A percentile compares a stretch with the other conserved stretches of the same genome.
These are phyloP conservation scores for Oedothorax gibbosus DNA, from an alignment of 1,140 invertebrate species.

Conservation along the genomic window DNA sequence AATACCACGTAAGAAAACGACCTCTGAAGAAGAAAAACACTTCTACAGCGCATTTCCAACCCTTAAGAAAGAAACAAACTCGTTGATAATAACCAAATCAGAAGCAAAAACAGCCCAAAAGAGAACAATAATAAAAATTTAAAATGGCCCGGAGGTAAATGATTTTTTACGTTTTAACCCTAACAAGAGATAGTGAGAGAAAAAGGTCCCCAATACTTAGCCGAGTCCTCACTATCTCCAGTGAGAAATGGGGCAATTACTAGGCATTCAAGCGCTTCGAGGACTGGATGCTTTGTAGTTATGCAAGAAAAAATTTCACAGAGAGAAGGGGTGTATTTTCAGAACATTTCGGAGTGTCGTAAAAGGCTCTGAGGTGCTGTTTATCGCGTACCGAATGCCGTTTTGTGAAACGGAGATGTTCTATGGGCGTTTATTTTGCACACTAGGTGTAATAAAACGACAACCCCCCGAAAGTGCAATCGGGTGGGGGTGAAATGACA, in stretches of 20 bases:
- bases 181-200: slow-evolving; percentile 2
- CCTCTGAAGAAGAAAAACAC: too few species aligned
- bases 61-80: too few species aligned
- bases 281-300: slow-evolving; percentile 10
- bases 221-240: slow-evolving; percentile 3
- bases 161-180: slow-evolving; percentile 1
- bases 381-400: slow-evolving; percentile 14
- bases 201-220: not conserved
- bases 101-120: not conserved
- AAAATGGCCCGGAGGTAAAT: not conserved
- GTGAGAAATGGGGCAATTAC: slow-evolving; percentile 41
- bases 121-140: not conserved
- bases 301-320: slow-evolving; percentile 8
- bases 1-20: too few species aligned
- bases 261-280: slow-evolving; percentile 1
- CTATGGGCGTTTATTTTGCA: not conserved
- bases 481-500: too few species aligned
- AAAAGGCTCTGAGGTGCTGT: slow-evolving; percentile 16
- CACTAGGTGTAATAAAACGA: not conserved
- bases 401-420: not conserved
- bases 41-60: too few species aligned
- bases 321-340: slow-evolving; percentile 13
- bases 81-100: not conserved
- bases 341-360: slow-evolving; percentile 13
- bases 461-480: not conserved